Base-by-base conservation (phyloP, 2,888 invertebrate genomes). In the Drosophila subsilvestris region DNA sequence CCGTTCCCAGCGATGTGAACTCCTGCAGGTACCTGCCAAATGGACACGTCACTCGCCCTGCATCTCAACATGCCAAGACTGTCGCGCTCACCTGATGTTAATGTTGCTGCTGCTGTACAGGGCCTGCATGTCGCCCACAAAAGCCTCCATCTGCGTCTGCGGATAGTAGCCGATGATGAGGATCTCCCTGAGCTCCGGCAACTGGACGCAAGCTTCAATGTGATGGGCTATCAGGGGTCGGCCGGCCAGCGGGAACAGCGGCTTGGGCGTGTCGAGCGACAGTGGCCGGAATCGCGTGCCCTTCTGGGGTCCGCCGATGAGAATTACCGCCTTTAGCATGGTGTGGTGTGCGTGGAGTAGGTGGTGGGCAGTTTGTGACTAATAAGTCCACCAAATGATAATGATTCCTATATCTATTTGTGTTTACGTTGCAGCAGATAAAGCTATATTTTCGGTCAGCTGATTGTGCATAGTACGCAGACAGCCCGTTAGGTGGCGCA, bases 211-310 rank as follows among this genome's bases (percentile, higher is more conserved):
- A 51, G 99, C 98, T 92, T 98, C 98, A 57, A 99, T 98, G 89
- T 99, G 98, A 91, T 99, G 99, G 90, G 99, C 98, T 69, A 99
- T 97, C 72, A 99, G 94, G 0, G 99, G 99, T 45, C 97, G 93
- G 0, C 99, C 99, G 56, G 98, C 99, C 14, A 99, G 96, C 0
- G 99, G 99, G 92, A 99, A 99, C 17, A 99, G 92, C 0, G 99
- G 99, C 92, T 99, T 99, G 0, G 99, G 99, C n/a, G 97, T 95
- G 90, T 99, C 99, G 68, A 99, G 93, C 0, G 99, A 99, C 3
- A 99, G 93, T 0, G 99, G 99, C 0, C 99, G 95, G 92, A 99
- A 99, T 60, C 99, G 94, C 9, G 99, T 99, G 1, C 99, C 99
- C 53, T 98, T 98, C 91, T 97, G 96, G 1, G 98, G 97, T 6